Evolutionary conservation across 2,888 invertebrate species (phyloP).

Genomic region (Allophyes oxyacanthae): DNA sequence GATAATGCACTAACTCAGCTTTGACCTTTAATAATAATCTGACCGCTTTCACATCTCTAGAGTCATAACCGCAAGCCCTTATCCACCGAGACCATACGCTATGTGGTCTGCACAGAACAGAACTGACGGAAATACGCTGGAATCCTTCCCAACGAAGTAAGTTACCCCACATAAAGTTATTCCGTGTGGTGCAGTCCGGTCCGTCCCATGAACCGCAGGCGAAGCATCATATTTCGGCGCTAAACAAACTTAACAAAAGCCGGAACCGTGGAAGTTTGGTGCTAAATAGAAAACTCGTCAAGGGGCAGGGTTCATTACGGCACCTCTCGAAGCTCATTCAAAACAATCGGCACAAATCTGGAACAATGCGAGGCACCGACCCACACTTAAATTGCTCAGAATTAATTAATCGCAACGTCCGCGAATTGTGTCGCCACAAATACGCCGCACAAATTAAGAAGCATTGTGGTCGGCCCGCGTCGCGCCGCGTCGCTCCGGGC

Average conservation of each 20-base stretch:
- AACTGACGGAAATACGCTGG: no score
- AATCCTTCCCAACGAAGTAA: not conserved
- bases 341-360: slow-evolving; percentile 62
- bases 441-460: slow-evolving; percentile 56
- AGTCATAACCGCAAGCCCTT: slow-evolving; percentile 2
- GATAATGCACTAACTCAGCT: slow-evolving; percentile 11
- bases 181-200: not conserved
- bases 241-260: slow-evolving; percentile 37
- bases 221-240: slow-evolving; percentile 19
- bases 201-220: not conserved
- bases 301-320: slow-evolving; percentile 52
- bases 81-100: not conserved
- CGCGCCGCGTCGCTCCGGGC: slow-evolving; percentile 19
- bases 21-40: slow-evolving; percentile 13
- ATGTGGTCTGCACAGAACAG: not conserved
- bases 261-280: slow-evolving; percentile 33
- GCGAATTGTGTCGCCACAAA: slow-evolving; percentile 56
- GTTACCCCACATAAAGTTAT: slow-evolving; percentile 5
- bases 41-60: slow-evolving; percentile 3
- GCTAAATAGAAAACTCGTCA: slow-evolving; percentile 55
- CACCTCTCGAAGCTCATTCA: slow-evolving; percentile 52
- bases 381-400: slow-evolving; percentile 57
- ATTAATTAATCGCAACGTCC: slow-evolving; percentile 65
- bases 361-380: slow-evolving; percentile 56
- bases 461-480: slow-evolving; percentile 23